A percentile compares a stretch with the other conserved stretches of the same genome.
phyloP scores from a whole-genome alignment of 2,888 invertebrate species.

The Lydus trimaculatus region DNA sequence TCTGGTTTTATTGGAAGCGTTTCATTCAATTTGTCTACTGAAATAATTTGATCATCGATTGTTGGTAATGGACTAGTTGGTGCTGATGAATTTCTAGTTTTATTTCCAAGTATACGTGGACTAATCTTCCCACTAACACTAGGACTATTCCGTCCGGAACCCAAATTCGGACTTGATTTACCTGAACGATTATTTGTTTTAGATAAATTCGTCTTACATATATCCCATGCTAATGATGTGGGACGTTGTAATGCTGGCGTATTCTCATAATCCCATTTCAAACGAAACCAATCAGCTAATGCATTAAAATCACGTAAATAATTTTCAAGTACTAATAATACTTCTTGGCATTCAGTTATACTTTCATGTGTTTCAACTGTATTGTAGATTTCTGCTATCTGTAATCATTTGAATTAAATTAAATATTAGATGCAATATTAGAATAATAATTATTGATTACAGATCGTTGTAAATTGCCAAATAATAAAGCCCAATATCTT shows the following conservation, averaged over 20 bases:
- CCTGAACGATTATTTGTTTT: slow-evolving; percentile 56
- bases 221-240: slow-evolving; percentile 94
- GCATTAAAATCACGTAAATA: slow-evolving; percentile 94
- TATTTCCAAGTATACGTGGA: slow-evolving; percentile 64
- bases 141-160: slow-evolving; percentile 68
- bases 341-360: slow-evolving; percentile 94
- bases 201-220: slow-evolving; percentile 78
- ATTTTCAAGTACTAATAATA: slow-evolving; percentile 91
- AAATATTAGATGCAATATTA: not conserved
- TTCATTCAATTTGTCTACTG: slow-evolving; percentile 52
- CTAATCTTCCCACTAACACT: slow-evolving; percentile 68
- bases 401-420: slow-evolving; percentile 40
- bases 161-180: slow-evolving; percentile 61
- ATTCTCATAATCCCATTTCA: slow-evolving; percentile 94
- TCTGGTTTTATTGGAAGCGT: not conserved
- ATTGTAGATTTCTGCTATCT: slow-evolving; percentile 92
- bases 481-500: slow-evolving; percentile 93
- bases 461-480: slow-evolving; percentile 91
- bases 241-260: slow-evolving; percentile 85
- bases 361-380: slow-evolving; percentile 96
- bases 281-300: slow-evolving; percentile 90
- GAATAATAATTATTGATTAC: slow-evolving; percentile 59
- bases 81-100: slow-evolving; percentile 47
- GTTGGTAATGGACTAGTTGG: slow-evolving; percentile 61
- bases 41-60: slow-evolving; percentile 55